phyloP scores from a whole-genome alignment of 2,113 vertebrate species.

The Ammodramus savannarum region DNA sequence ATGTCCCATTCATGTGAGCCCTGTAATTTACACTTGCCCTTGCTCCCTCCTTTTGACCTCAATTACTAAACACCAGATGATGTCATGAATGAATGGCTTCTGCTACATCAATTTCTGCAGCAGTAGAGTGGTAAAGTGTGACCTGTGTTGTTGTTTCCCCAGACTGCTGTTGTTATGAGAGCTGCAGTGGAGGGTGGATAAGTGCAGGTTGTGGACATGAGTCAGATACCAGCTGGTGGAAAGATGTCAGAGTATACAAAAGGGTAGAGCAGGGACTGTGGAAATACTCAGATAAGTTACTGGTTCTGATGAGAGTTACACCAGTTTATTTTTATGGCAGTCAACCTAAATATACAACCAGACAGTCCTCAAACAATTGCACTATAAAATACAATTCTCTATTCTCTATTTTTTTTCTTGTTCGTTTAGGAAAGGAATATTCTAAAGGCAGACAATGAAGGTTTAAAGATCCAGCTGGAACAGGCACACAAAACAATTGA shows the following conservation, averaged over 20 bases:
- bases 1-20: not conserved
- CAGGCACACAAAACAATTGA: slow-evolving; percentile 87
- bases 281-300: not conserved
- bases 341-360: not conserved
- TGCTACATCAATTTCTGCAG: not conserved
- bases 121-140: not conserved
- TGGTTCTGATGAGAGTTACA: not conserved
- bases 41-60: not conserved
- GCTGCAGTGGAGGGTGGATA: not conserved
- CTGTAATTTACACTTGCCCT: not conserved
- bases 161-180: not conserved
- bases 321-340: not conserved
- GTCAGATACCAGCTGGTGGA: not conserved
- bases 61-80: not conserved
- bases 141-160: not conserved
- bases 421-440: slow-evolving; percentile 83
- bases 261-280: not conserved
- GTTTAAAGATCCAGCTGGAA: slow-evolving; percentile 85
- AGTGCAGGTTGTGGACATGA: not conserved
- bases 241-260: not conserved
- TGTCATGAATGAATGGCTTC: not conserved
- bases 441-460: slow-evolving; percentile 84
- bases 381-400: not conserved
- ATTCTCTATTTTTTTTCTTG: not conserved
- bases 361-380: not conserved